Evolutionary conservation across 2,888 invertebrate genomes (phyloP).

Genomic region (Dynastes hyllus): DNA sequence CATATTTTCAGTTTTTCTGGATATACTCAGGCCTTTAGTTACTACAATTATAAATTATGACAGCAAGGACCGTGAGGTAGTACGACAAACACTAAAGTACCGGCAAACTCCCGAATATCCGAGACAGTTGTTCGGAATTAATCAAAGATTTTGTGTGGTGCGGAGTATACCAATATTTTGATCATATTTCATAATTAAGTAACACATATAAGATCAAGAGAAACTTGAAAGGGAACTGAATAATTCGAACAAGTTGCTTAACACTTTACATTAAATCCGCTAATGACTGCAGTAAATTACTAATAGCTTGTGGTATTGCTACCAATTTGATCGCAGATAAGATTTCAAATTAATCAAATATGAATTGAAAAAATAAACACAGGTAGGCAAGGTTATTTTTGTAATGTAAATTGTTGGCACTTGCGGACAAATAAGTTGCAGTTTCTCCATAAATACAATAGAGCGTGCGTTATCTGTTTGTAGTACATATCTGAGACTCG

Average conservation of each 20-base stretch:
- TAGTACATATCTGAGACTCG: conserved; percentile 39
- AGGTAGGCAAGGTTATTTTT: conserved; percentile 22
- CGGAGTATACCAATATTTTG: too few relatives aligned
- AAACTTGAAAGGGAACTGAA: not conserved
- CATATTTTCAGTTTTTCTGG: too few relatives aligned
- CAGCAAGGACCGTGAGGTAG: too few relatives aligned
- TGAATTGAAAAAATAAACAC: not conserved
- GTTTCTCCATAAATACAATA: conserved; percentile 39
- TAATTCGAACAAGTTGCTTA: not conserved
- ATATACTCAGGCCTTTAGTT: too few relatives aligned
- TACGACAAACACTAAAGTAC: too few relatives aligned
- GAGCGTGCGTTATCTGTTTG: conserved; percentile 29
- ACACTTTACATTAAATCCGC: conserved; percentile 8
- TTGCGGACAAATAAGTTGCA: conserved; percentile 28
- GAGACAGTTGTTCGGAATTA: too few relatives aligned
- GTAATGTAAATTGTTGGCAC: conserved; percentile 19
- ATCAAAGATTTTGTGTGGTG: too few relatives aligned
- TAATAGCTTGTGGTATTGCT: conserved; percentile 16
- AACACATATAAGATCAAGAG: too few relatives aligned
- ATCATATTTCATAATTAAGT: too few relatives aligned
- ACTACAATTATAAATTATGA: too few relatives aligned
- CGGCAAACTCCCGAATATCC: too few relatives aligned
- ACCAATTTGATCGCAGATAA: conserved; percentile 22
- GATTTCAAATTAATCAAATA: conserved; percentile 22
- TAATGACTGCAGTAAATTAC: not conserved